A percentile compares a stretch with the other conserved stretches of the same genome.
phyloP scores from a whole-genome alignment of 2,888 invertebrate genomes.

The Spilosoma lubricipeda region DNA sequence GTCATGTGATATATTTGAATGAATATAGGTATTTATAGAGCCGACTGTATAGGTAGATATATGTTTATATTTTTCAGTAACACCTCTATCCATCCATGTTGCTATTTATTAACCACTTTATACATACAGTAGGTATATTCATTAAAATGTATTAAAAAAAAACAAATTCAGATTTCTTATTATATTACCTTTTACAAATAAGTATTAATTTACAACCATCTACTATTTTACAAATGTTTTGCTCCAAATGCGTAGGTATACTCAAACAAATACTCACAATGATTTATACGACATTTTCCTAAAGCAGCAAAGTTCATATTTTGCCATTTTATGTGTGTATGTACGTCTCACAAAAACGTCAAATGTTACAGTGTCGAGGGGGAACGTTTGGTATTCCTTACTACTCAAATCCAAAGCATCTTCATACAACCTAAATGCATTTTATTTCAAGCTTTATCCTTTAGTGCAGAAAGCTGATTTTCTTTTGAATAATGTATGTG shows the following conservation, averaged over 20 bases:
- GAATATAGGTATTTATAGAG: not conserved
- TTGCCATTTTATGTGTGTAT: constrained; percentile 80
- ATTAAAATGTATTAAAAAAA: too few species aligned
- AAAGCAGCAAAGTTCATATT: constrained; percentile 72
- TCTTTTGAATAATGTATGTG: constrained; percentile 8
- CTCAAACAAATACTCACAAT: constrained; percentile 27
- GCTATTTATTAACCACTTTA: too few species aligned
- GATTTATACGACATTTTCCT: constrained; percentile 49
- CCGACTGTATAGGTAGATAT: too few species aligned
- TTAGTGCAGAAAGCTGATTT: constrained; percentile 24
- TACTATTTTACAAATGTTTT: not conserved
- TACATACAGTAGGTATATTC: too few species aligned
- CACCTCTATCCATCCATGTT: too few species aligned
- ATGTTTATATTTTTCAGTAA: not conserved
- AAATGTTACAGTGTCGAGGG: constrained; percentile 85
- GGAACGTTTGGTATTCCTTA: constrained; percentile 84
- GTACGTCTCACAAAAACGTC: constrained; percentile 83
- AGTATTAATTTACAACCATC: not conserved
- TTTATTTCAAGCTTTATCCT: constrained; percentile 30
- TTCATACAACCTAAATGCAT: constrained; percentile 30
- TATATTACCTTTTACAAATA: not conserved
- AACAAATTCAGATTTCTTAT: not conserved
- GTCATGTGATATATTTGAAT: not conserved
- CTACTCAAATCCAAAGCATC: constrained; percentile 34
- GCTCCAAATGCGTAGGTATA: constrained; percentile 25